Evolutionary conservation across 2,797 vertebrate genomes (phyloP), one percentile per base, ranked within the genome.

Genomic region (Rhinella marina): DNA sequence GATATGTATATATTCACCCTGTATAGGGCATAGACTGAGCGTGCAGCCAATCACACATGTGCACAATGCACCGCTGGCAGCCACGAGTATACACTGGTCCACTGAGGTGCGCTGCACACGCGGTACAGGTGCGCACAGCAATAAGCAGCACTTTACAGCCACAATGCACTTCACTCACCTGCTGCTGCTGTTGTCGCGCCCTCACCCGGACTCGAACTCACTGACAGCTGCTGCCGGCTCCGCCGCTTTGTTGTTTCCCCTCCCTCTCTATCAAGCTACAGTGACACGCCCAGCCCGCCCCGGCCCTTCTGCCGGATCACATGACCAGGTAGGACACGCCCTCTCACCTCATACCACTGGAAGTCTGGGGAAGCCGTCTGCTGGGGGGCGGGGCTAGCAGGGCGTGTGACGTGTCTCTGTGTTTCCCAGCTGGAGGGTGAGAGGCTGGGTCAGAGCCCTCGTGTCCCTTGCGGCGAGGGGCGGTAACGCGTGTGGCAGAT

Each of bases 161-260:
- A 3, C n/a, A 25, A 70, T 32, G 68, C 84, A 88, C 32, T 17
- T 70, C 23, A 86, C 88, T 89, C 73, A 89, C 88, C 88, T 86
- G 61, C 57, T 41, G 41, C 66, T 68, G 66, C 54, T 50, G 23
- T 76, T n/a, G 21, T 21, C 84, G 2, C 27, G 23, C 52, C 73
- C 57, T 68, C 66, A 16, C 56, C 81, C 27, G 57, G 78, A 61
- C 56, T 81, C 19, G 12, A 23, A 70, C 87, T 88, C 76, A 50
- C 66, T 88, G 87, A 88, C 87, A 88, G 88, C 84, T 86, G n/a
- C 56, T 32, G 29, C 88, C 80, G 84, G 79, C 80, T 86, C 80
- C 80, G 1, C 32, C 61, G 85, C 84, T 86, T 88, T 88, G 84
- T 88, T 88, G 77, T 86, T 81, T 81, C 84, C 48, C 78, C 87